phyloP scores from a whole-genome alignment of 2,888 invertebrate species.

The Heteromyza rotundicornis region DNA sequence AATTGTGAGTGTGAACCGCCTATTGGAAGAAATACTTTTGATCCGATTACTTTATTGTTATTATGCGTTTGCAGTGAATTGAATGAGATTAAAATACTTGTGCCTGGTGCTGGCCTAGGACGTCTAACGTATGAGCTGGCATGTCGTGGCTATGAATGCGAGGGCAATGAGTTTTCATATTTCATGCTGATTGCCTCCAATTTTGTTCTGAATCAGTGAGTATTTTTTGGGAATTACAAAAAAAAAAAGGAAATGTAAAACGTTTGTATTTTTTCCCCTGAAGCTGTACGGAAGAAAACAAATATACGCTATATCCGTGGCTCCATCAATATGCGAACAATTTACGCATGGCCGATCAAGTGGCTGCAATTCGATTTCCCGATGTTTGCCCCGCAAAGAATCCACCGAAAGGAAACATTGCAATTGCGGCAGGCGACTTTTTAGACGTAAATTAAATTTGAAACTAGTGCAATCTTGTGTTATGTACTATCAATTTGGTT shows the following conservation, averaged over 20 bases:
- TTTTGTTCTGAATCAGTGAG: constrained; percentile 87
- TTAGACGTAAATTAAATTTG: constrained; percentile 72
- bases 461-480: not conserved
- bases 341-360: constrained; percentile 80
- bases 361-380: constrained; percentile 80
- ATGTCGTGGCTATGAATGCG: constrained; percentile 84
- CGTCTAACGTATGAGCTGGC: constrained; percentile 94
- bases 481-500: constrained; percentile 3
- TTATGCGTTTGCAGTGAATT: constrained; percentile 43
- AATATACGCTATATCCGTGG: constrained; percentile 90
- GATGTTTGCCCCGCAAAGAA: constrained; percentile 81
- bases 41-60: not conserved
- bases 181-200: constrained; percentile 98
- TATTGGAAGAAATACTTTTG: constrained; percentile 8
- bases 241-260: too few relatives aligned
- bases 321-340: constrained; percentile 94
- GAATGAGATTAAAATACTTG: constrained; percentile 74
- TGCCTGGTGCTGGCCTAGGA: constrained; percentile 97
- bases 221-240: too few relatives aligned
- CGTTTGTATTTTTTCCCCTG: too few relatives aligned
- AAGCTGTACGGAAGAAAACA: constrained; percentile 67
- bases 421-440: constrained; percentile 98
- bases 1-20: constrained; percentile 63
- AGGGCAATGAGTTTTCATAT: constrained; percentile 97
- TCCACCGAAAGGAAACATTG: constrained; percentile 72